phyloP scores from a whole-genome alignment of 2,888 invertebrate species.

The Mimachlamys varia region DNA sequence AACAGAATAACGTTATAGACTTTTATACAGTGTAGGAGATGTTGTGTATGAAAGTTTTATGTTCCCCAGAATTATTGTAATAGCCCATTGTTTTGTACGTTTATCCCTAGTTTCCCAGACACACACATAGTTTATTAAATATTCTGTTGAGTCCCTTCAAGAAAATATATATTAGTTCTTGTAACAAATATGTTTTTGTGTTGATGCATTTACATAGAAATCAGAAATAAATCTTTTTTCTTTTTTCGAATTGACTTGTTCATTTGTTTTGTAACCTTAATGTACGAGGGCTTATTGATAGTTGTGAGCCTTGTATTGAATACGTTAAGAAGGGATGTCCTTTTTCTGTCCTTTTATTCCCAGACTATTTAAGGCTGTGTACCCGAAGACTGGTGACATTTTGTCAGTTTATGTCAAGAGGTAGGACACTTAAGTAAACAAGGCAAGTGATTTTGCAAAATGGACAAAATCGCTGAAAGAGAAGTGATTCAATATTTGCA shows the following conservation, averaged over 20 bases:
- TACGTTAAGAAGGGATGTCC: too few relatives aligned
- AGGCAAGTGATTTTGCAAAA: too few relatives aligned
- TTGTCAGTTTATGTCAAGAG: too few relatives aligned
- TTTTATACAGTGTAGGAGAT: neutral
- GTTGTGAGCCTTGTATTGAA: too few relatives aligned
- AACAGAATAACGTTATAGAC: neutral
- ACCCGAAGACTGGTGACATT: too few relatives aligned
- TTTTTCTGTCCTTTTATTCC: too few relatives aligned
- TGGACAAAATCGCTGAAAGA: too few relatives aligned
- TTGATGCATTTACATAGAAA: constrained; percentile 32
- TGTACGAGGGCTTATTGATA: too few relatives aligned
- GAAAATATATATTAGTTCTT: neutral
- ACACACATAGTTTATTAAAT: neutral
- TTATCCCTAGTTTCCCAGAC: neutral
- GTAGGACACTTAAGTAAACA: too few relatives aligned
- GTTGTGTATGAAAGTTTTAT: neutral
- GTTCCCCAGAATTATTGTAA: neutral
- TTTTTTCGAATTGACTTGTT: neutral
- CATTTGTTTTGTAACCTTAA: neutral
- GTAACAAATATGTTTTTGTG: constrained; percentile 13
- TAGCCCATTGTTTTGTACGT: neutral
- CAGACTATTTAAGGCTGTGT: too few relatives aligned
- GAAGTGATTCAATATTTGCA: too few relatives aligned
- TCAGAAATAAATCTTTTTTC: constrained; percentile 4
- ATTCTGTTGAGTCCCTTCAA: neutral